Base-by-base conservation (phyloP, 1,140 invertebrate genomes). In the Forficula auricularia region DNA sequence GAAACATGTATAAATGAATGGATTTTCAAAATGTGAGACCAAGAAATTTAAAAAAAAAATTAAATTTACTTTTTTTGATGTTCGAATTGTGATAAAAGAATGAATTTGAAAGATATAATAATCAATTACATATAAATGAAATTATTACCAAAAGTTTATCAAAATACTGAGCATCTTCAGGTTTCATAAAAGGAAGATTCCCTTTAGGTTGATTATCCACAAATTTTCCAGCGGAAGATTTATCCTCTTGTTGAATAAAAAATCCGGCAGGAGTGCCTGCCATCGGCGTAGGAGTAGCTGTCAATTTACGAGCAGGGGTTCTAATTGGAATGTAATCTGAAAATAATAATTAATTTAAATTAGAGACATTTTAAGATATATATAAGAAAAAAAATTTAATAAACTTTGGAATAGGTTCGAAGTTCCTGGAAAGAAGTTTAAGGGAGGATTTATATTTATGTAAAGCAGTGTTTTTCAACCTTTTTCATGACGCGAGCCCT, bases 101-200 rank as follows among this genome's bases (percentile, higher is more conserved):
- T n/a, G n/a, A n/a, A n/a, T n/a, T n/a, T n/a, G n/a, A n/a, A n/a
- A n/a, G n/a, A n/a, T n/a, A n/a, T n/a, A n/a, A n/a, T n/a, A n/a
- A n/a, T n/a, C n/a, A n/a, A n/a, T n/a, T n/a, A n/a, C n/a, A n/a
- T n/a, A n/a, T n/a, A 27, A 27, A 27, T 10, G 10, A 27, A 27
- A 27, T 6, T 6, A 27, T 57, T 48, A 68, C 68, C 35, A 99
- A 64, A 19, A 99, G 66, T 67, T 98, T 98, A 61, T 99, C 95
- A 64, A 99, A 99, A 67, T 99, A 98, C 62, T 99, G 96, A 18
- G 96, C 90, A 69, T 99, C 96, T 65, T 99, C 96, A 0, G 95
- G 95, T 61, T 99, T 99, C 73, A 99, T 83, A 58, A 98, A 92
- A 13, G 96, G 95, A 40, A 99, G 66, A 67, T 98, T 96, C 27